Evolutionary conservation across 2,888 invertebrate species (phyloP).

Genomic region (Hipparchia semele): DNA sequence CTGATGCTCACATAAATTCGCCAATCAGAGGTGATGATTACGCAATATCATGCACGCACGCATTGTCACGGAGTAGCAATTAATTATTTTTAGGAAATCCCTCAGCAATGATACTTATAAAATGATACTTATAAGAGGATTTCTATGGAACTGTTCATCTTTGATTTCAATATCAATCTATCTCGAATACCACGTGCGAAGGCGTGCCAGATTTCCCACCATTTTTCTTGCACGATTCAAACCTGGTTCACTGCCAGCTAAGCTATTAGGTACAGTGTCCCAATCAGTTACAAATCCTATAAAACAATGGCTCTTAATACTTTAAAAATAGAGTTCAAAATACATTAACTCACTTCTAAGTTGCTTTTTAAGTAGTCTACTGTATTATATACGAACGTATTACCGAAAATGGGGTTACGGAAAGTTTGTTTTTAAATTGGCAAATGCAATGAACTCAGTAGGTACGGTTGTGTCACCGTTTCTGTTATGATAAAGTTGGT

Average conservation of each 20-base stretch:
- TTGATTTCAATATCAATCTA: conserved; percentile 18
- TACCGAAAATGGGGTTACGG: conserved; percentile 38
- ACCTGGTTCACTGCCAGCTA: conserved; percentile 47
- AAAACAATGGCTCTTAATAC: conserved; percentile 28
- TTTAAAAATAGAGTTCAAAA: conserved; percentile 34
- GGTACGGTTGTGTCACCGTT: conserved; percentile 30
- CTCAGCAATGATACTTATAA: too few relatives aligned
- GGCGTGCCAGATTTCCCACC: conserved; percentile 45
- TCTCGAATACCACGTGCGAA: conserved; percentile 35
- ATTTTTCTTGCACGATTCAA: conserved; percentile 47
- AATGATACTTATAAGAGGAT: neutral
- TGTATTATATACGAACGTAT: conserved; percentile 34
- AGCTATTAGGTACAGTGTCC: conserved; percentile 42
- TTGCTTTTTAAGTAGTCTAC: conserved; percentile 9
- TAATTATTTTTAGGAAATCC: too few relatives aligned
- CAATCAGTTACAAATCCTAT: conserved; percentile 6
- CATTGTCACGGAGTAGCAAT: too few relatives aligned
- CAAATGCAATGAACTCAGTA: conserved; percentile 34
- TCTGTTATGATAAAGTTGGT: conserved; percentile 28
- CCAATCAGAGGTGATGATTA: too few relatives aligned
- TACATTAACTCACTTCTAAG: conserved; percentile 23
- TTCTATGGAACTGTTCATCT: neutral
- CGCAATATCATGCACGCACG: too few relatives aligned
- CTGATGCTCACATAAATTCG: too few relatives aligned
- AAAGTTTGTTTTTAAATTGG: conserved; percentile 39